A percentile compares a stretch with the other conserved stretches of the same genome.
Evolutionary conservation across 2,888 invertebrate species (phyloP).

Genomic region (Prosopocoilus inquinatus): DNA sequence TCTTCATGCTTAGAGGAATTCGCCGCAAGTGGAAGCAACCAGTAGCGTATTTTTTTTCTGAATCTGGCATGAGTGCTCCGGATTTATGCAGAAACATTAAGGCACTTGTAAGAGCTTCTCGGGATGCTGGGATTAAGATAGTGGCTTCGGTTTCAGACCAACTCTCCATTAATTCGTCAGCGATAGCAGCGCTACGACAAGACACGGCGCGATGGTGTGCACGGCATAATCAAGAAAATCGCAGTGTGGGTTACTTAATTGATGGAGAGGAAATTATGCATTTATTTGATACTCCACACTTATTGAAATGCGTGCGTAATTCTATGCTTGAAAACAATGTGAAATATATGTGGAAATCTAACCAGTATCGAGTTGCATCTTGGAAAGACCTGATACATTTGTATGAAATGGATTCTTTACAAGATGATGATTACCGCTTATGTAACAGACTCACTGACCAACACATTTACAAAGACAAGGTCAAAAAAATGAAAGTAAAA

Average conservation of each 20-base stretch:
- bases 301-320: constrained; percentile 18
- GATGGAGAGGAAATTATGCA: constrained; percentile 10
- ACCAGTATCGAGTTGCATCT: constrained; percentile 2
- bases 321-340: constrained; percentile 10
- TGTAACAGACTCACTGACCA: constrained; percentile 11
- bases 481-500: constrained; percentile 20
- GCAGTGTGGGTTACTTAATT: background rate
- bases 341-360: background rate
- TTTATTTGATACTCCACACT: constrained; percentile 18
- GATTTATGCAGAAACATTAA: constrained; percentile 13
- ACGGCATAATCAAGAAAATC: too few relatives aligned
- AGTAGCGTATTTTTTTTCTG: constrained; percentile 17
- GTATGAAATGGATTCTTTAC: constrained; percentile 14
- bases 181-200: constrained; percentile 10
- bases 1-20: constrained; percentile 12
- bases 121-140: constrained; percentile 20
- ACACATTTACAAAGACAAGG: constrained; percentile 15
- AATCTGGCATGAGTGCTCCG: constrained; percentile 13
- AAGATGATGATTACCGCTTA: constrained; percentile 7
- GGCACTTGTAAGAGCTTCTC: constrained; percentile 7
- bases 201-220: too few relatives aligned
- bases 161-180: constrained; percentile 22
- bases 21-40: too few relatives aligned
- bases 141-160: constrained; percentile 26
- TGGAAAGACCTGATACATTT: constrained; percentile 11